Base-by-base conservation (phyloP, 92 coral and sea anemone species). In the Chrysogorgia sp. region DNA sequence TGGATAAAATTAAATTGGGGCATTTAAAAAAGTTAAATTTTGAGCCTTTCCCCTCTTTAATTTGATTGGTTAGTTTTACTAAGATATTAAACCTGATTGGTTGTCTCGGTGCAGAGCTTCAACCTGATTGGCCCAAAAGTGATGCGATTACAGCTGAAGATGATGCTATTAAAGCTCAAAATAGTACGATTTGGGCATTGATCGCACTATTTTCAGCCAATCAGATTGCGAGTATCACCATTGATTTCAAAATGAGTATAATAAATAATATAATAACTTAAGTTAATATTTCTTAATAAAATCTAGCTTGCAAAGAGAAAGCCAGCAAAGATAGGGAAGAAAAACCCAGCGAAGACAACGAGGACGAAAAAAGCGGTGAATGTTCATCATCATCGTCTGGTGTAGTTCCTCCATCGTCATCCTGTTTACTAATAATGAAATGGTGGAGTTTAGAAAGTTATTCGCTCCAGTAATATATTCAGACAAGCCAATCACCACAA, bases 271-370 rank as follows among this genome's bases (percentile, higher is more conserved):
- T 53, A 19, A 53, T 53, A 53, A 53, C 60, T 53, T 53, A 53
- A 53, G 60, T 53, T 19, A 28, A 19, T 53, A 53, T 53, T 53
- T 53, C 60, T 53, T 53, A 7, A 7, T 53, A 53, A 53, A 53
- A 53, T 53, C 24, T 19, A 53, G 60, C 60, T 53, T 53, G 60
- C 60, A 14, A 53, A 53, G 60, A 53, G 21, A 53, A 7, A 53
- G 7, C 23, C 60, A 19, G 60, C 60, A 19, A 53, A 53, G 60
- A 53, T 53, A 19, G 60, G 60, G 60, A 53, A 53, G 60, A 53
- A 28, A 53, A 53, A 53, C 15, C 60, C 3, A 3, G 9, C 21
- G 15, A 3, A 3, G 15, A 53, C 60, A 14, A 53, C 9, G 15
- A 53, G 6, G 15, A 53, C 24, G 60, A 19, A 53, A 53, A 7